Evolutionary conservation across 2,113 vertebrate species (phyloP).

Genomic region (Odocoileus hemionus): DNA sequence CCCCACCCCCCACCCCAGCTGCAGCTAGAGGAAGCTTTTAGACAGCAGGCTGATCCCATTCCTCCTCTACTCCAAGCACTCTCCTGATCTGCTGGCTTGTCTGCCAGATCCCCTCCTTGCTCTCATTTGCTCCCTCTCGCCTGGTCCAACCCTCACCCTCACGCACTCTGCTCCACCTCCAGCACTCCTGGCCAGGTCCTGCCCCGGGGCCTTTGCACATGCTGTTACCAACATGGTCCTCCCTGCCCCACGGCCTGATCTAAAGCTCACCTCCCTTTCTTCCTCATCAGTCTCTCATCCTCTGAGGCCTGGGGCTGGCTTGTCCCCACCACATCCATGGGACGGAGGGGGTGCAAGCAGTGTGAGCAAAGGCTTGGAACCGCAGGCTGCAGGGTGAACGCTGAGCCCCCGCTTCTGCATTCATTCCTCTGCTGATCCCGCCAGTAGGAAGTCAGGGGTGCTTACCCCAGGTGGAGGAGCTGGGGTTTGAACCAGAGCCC

Average conservation of each 20-base stretch:
- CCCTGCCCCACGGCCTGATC: no score
- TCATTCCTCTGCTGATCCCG: not conserved
- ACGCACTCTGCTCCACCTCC: not conserved
- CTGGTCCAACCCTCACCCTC: not conserved
- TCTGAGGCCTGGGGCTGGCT: fast-evolving
- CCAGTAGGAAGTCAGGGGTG: not conserved
- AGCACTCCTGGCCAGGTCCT: not conserved
- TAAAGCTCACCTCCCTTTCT: not conserved
- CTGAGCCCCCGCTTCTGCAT: not conserved
- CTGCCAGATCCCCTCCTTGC: not conserved
- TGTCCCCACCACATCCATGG: not conserved
- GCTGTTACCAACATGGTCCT: not conserved
- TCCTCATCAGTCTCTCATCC: not conserved
- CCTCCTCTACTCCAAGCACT: not conserved
- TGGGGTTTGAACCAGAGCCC: not conserved
- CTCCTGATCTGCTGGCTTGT: not conserved
- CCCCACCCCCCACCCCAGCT: fast-evolving
- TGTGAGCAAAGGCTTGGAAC: not conserved
- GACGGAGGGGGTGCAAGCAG: fast-evolving
- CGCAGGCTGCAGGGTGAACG: not conserved
- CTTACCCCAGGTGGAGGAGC: not conserved
- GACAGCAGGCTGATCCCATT: not conserved
- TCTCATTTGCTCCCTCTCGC: not conserved
- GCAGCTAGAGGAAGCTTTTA: not conserved
- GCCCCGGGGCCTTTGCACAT: not conserved